Conservation (phyloP, 2,888 invertebrate species). For the Metellina segmentata region DNA sequence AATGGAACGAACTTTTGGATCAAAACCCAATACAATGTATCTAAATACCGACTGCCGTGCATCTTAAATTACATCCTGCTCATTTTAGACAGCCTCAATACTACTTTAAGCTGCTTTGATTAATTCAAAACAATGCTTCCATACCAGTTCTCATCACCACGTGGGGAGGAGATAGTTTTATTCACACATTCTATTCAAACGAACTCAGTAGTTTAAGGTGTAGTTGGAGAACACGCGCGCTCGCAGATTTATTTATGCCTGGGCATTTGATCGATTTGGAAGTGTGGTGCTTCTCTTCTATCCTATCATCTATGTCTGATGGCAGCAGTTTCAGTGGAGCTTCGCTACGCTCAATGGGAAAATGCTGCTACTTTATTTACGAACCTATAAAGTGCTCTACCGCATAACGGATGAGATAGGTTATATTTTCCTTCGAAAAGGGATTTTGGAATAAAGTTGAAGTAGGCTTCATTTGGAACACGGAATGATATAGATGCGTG, state of each 20-base stretch:
- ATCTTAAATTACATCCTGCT: no score
- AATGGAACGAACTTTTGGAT: no score
- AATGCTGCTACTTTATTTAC: neutral
- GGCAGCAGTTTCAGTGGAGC: neutral
- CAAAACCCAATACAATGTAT: no score
- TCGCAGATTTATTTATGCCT: neutral
- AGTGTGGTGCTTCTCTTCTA: neutral
- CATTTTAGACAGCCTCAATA: no score
- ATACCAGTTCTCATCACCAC: no score
- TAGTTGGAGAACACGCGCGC: neutral
- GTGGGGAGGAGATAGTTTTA: no score
- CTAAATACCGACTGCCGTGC: no score
- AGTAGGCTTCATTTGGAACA: neutral
- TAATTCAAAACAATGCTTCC: no score
- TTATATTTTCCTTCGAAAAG: neutral
- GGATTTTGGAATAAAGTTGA: neutral
- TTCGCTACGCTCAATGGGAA: neutral
- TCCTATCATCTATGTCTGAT: neutral
- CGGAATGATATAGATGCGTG: neutral
- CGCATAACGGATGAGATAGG: neutral
- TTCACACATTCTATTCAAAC: no score
- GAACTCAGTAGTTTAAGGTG: neutral
- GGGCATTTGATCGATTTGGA: neutral
- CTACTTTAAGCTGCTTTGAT: no score
- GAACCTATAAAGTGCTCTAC: neutral